Evolutionary conservation across 2,797 vertebrate genomes (phyloP), one percentile per base, ranked within the genome.

Genomic region (Halcyon badia): DNA sequence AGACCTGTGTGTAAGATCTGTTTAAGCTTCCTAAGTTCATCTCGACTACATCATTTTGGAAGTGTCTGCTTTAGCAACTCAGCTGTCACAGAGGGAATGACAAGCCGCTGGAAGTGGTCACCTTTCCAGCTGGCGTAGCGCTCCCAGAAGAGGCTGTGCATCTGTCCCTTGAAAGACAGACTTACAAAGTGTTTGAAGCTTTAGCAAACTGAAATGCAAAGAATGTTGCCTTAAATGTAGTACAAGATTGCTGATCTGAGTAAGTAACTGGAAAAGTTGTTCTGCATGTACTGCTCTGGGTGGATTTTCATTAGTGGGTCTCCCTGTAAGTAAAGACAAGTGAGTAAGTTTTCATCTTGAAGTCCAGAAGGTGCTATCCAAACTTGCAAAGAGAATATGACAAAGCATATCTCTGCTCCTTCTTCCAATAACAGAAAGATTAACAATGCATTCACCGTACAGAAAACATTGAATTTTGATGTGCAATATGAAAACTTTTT

Each of bases 31-130:
- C 49, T 13, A 28, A 72, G 48, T 96, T 95, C 73, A 57, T 96
- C 65, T 76, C 3, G 4, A 49, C 86, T 78, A 11, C 30, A 42
- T 76, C 4, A 0, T 71, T 93, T 72, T 90, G 73, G 56, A 97
- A 75, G n/a, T 71, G 73, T 30, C 37, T 87, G 54, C 69, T 90
- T 87, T 76, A 72, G 83, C 89, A 91, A 2, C 77, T 95, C 61
- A 68, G 79, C 94, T 95, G 87, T 93, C 80, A 64, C n/a, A 70
- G 52, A 91, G 69, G 51, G 87, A 97, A 65, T 88, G 90, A 84
- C 61, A 72, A 94, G 73, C n/a, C 90, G n/a, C 73, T 94, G 93
- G 94, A 93, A 88, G 44, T 72, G 91, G 86, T 96, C 94, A 95
- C 75, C 92, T 79, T 87, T 95, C 85, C 95, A 96, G 83, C 94